Conservation (phyloP, 2,888 invertebrate genomes). For the Diogma glabrata region DNA sequence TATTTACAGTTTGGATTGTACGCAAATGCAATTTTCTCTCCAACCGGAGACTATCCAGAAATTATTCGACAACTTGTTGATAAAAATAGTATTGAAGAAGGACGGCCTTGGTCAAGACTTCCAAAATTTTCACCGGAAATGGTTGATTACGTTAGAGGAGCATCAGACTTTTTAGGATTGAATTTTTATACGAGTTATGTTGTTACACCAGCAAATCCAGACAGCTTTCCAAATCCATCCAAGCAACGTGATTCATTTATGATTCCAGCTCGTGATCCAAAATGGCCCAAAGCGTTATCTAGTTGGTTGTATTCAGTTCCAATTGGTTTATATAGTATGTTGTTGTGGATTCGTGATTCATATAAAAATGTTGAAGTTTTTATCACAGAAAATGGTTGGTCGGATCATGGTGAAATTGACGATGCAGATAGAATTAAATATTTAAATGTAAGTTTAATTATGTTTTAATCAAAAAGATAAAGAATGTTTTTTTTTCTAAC, state of each 20-base stretch:
- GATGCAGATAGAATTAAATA: constrained; percentile 25
- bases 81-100: constrained; percentile 27
- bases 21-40: constrained; percentile 28
- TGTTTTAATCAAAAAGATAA: no score
- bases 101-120: constrained; percentile 25
- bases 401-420: constrained; percentile 30
- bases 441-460: no score
- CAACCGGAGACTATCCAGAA: constrained; percentile 28
- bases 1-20: constrained; percentile 34
- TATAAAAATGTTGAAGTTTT: constrained; percentile 29
- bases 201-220: constrained; percentile 10
- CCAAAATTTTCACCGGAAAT: constrained; percentile 12
- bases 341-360: constrained; percentile 14
- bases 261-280: constrained; percentile 20
- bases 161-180: constrained; percentile 27
- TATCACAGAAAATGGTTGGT: constrained; percentile 45
- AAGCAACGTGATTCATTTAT: constrained; percentile 29
- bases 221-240: no score
- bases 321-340: constrained; percentile 23
- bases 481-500: no score
- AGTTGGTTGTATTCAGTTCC: constrained; percentile 28
- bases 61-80: constrained; percentile 26
- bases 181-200: constrained; percentile 27
- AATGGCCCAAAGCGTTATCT: constrained; percentile 26
- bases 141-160: constrained; percentile 14